Percentiles rank a stretch among this genome's conserved stretches.
Conservation (phyloP, 2,797 vertebrate species). For the Anabacerthia variegaticeps region DNA sequence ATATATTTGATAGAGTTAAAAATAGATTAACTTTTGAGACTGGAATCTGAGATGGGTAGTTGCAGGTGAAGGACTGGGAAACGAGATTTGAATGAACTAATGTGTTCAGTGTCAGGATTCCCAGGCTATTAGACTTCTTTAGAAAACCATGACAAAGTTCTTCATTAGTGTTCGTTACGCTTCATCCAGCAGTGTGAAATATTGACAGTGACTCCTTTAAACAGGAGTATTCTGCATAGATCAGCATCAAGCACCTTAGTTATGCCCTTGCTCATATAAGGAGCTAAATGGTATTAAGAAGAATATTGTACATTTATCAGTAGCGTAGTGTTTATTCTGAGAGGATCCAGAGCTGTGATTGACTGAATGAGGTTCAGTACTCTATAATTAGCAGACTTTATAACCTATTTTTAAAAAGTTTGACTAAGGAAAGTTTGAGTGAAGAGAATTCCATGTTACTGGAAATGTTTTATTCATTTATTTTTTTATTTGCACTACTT, state of each 20-base stretch:
- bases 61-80: conserved; percentile 20
- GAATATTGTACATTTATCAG: conserved; percentile 17
- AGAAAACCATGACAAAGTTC: conserved; percentile 29
- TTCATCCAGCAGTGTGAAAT: conserved; percentile 47
- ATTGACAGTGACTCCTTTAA: conserved; percentile 47
- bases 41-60: not conserved
- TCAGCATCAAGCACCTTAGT: conserved; percentile 37
- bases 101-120: conserved; percentile 32
- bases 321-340: conserved; percentile 30
- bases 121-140: not conserved
- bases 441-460: conserved; percentile 54
- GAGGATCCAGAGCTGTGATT: conserved; percentile 25
- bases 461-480: conserved; percentile 53
- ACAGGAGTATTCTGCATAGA: conserved; percentile 31
- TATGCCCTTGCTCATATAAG: not conserved
- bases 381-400: conserved; percentile 56
- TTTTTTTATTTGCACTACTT: conserved; percentile 64
- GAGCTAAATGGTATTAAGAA: conserved; percentile 35
- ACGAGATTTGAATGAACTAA: not conserved
- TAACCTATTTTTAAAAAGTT: conserved; percentile 59
- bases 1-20: not conserved
- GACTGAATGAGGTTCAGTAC: conserved; percentile 56
- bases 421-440: conserved; percentile 21
- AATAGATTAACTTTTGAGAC: not conserved
- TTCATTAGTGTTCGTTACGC: conserved; percentile 21